Conservation (phyloP, 2,888 invertebrate species). For the Euzetes globulus region DNA sequence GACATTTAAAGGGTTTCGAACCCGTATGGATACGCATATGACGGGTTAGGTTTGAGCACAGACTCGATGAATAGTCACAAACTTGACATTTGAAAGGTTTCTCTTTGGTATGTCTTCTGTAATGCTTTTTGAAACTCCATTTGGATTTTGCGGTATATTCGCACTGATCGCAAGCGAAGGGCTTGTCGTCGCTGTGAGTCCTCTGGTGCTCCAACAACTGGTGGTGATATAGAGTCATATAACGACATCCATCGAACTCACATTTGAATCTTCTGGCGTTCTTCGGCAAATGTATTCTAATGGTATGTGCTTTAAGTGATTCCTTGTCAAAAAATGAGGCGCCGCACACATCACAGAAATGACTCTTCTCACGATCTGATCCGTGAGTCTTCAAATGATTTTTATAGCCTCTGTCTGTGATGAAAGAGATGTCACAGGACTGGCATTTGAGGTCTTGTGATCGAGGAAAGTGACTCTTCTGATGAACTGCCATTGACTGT, state of each 20-base stretch:
- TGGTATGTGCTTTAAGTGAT: not conserved
- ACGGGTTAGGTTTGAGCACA: not conserved
- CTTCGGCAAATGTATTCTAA: not conserved
- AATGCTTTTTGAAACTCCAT: not conserved
- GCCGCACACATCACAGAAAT: not conserved
- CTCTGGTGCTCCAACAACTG: not conserved
- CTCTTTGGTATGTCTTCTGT: not conserved
- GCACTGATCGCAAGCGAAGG: not conserved
- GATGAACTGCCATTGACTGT: not conserved
- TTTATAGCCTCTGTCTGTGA: not conserved
- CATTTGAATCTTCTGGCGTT: not conserved
- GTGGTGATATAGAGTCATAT: not conserved
- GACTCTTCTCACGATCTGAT: not conserved
- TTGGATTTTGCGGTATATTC: not conserved
- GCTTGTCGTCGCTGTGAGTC: conserved; percentile 1
- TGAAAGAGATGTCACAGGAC: not conserved
- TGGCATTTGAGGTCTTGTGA: not conserved
- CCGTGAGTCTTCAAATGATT: not conserved
- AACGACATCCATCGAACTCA: not conserved
- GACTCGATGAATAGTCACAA: not conserved
- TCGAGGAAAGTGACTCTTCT: not conserved
- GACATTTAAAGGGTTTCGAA: not conserved
- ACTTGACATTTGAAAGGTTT: not conserved
- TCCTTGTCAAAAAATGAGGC: not conserved
- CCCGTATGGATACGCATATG: not conserved